Conservation (phyloP, 2,113 vertebrate species). For the Psephotus haematonotus region DNA sequence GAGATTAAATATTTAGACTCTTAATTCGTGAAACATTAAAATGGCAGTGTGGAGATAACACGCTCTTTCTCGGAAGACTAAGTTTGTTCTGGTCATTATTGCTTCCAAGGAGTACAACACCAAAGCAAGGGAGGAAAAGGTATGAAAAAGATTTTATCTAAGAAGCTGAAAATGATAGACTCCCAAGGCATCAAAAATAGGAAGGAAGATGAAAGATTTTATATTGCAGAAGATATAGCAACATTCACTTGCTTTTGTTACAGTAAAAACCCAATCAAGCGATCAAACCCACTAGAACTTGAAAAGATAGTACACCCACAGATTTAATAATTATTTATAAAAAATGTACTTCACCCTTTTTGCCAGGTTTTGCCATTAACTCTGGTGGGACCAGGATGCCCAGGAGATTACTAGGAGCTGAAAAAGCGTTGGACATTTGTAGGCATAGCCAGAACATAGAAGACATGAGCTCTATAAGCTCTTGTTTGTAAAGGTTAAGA, state of each 20-base stretch:
- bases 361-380: background rate
- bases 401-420: background rate
- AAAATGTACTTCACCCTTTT: background rate
- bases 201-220: background rate
- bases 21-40: conserved; percentile 23
- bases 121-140: background rate
- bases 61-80: background rate
- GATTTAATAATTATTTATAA: background rate
- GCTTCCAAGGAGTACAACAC: background rate
- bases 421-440: background rate
- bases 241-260: background rate
- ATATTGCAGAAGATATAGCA: background rate
- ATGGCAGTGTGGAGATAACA: background rate
- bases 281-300: background rate
- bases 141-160: background rate
- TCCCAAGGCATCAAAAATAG: background rate
- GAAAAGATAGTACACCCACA: background rate
- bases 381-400: background rate
- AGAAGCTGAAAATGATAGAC: background rate
- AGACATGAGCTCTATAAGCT: background rate
- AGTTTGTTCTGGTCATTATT: background rate
- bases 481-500: conserved; percentile 2
- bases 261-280: background rate
- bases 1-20: conserved; percentile 4
- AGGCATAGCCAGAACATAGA: background rate